Evolutionary conservation across 2,113 vertebrate genomes (phyloP), one percentile per base, ranked within the genome.

Genomic region (Protobothrops mucrosquamatus): DNA sequence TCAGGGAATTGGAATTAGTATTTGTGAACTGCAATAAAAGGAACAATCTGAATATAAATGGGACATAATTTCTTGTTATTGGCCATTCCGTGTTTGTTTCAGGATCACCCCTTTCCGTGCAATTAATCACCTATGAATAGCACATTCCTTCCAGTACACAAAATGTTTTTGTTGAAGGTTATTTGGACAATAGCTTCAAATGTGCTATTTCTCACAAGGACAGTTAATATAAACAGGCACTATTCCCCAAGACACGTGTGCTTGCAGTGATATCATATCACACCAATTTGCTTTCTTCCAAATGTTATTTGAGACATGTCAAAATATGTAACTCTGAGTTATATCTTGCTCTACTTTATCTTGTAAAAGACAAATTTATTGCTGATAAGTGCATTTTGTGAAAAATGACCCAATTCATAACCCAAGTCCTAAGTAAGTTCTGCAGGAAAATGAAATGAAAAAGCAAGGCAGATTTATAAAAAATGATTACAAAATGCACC

Each of bases 41-140:
- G 94, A 92, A 91, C 94, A 18, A 95, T 94, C 92, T 96, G 95
- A 96, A 94, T 95, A 97, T 91, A 97, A 97, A 96, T 94, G 96
- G 94, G 89, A 96, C 96, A 92, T 92, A 95, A 97, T 97, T 97
- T 98, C 97, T 97, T 98, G 97, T 97, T 97, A 96, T 95, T 96
- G 96, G 94, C 95, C 95, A 97, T 97, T 95, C 92, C 94, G 95
- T 93, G 91, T 95, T 95, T 96, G 94, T 95, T 96, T 95, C 56
- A 95, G 93, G 93, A 95, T 89, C 74, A 12, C 1, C 2, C 64
- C 88, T 39, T 61, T 29, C 64, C 91, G 92, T 92, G 91, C 97
- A 97, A 98, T 98, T 97, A 97, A 97, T 97, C 89, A 97, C 97
- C 98, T 51, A 59, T 97, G 97, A 95, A 96, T 95, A 89, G n/a